Percentiles rank a stretch among this genome's conserved stretches.
phyloP scores from a whole-genome alignment of 2,888 invertebrate species.

The Invenusta paracnida region DNA sequence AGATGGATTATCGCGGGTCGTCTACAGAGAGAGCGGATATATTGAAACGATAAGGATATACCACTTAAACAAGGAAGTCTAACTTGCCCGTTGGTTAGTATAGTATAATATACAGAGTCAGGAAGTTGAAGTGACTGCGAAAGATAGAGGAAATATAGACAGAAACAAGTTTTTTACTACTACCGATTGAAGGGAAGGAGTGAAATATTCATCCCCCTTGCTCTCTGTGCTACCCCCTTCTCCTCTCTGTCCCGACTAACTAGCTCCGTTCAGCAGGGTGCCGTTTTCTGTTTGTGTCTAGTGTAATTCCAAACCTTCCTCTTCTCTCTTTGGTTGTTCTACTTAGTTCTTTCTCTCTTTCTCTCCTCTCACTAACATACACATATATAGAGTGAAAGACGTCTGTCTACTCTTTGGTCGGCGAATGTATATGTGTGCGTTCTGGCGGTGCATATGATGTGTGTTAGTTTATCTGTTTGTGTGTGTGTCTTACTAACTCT shows the following conservation, averaged over 20 bases:
- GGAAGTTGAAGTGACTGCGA: too few relatives aligned
- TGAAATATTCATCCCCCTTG: not conserved
- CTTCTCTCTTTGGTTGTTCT: not conserved
- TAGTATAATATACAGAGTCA: too few relatives aligned
- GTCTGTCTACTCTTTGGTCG: conserved; percentile 6
- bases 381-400: too few relatives aligned
- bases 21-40: too few relatives aligned
- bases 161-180: too few relatives aligned
- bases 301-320: conserved; percentile 10
- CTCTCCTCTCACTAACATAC: not conserved
- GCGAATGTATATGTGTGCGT: not conserved
- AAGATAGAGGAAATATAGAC: too few relatives aligned
- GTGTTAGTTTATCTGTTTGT: not conserved
- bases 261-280: not conserved
- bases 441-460: conserved; percentile 13
- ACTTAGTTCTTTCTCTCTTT: not conserved
- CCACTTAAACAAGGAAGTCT: too few relatives aligned
- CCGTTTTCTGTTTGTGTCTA: not conserved
- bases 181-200: too few relatives aligned
- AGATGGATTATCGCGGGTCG: too few relatives aligned
- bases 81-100: too few relatives aligned
- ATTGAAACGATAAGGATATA: too few relatives aligned
- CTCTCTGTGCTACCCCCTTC: not conserved
- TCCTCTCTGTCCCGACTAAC: not conserved
- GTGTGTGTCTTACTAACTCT: not conserved